phyloP scores from a whole-genome alignment of 2,797 vertebrate species.

The Corythornis leucogaster region DNA sequence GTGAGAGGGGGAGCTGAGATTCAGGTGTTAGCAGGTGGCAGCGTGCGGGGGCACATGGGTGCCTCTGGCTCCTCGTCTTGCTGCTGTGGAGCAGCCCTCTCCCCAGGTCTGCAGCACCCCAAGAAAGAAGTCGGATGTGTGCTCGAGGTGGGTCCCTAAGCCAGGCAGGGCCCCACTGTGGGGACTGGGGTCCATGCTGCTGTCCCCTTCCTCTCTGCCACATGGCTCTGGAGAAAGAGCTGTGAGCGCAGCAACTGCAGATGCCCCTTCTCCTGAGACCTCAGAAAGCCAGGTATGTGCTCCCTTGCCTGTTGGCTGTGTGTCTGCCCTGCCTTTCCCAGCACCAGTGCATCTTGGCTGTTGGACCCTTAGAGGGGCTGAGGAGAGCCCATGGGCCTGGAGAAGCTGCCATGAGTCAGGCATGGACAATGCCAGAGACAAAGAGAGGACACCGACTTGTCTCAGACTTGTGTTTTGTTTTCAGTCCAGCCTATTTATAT shows the following conservation, averaged over 20 bases:
- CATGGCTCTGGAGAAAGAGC: neutral
- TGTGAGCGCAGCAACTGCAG: neutral
- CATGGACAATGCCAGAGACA: neutral
- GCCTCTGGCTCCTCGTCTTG: neutral
- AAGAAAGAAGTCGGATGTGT: neutral
- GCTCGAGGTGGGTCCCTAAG: neutral
- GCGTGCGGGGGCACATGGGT: fast-evolving
- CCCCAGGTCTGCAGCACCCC: neutral
- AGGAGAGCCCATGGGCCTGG: neutral
- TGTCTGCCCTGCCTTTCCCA: neutral
- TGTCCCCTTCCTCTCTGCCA: neutral
- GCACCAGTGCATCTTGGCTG: fast-evolving
- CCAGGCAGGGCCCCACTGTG: neutral
- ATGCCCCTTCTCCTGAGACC: neutral
- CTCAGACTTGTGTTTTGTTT: conserved; percentile 42
- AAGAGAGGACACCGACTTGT: conserved; percentile 32
- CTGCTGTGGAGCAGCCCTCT: fast-evolving
- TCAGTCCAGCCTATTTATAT: conserved; percentile 49
- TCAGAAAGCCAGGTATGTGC: neutral
- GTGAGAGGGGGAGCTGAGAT: neutral
- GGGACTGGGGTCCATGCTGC: neutral
- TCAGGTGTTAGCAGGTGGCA: neutral
- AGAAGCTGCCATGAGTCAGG: neutral
- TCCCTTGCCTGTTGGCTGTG: neutral
- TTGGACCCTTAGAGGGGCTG: fast-evolving